A percentile compares a stretch with the other conserved stretches of the same genome.
These are phyloP conservation scores for Nysson spinosus DNA, from an alignment of 2,888 invertebrate genomes.

Conservation along the genomic window DNA sequence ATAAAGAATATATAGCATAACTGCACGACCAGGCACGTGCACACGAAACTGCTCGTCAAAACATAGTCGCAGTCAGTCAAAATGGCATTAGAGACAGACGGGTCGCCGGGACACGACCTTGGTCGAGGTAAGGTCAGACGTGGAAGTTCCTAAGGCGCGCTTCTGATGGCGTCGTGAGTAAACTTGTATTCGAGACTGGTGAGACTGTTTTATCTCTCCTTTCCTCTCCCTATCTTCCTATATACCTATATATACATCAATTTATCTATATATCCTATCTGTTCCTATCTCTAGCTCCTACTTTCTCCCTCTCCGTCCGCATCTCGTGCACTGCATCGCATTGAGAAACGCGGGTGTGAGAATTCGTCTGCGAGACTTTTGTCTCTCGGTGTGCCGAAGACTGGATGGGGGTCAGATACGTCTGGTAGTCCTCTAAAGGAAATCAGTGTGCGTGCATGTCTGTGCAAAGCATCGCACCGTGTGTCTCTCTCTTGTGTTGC, in stretches of 20 bases:
- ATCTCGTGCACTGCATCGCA: slow-evolving; percentile 13
- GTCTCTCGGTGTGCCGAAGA: slow-evolving; percentile 27
- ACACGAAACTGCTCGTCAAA: slow-evolving; percentile 51
- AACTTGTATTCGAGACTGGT: slow-evolving; percentile 24
- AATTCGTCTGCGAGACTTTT: slow-evolving; percentile 53
- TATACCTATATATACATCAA: slow-evolving; percentile 13
- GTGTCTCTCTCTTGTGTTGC: background rate
- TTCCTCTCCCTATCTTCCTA: slow-evolving; percentile 5
- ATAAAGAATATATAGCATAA: too few species aligned
- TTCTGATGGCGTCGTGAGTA: slow-evolving; percentile 40
- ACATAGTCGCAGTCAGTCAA: slow-evolving; percentile 58
- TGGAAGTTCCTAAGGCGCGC: slow-evolving; percentile 52
- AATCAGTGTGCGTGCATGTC: slow-evolving; percentile 33
- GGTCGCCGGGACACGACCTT: slow-evolving; percentile 64
- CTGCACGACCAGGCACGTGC: slow-evolving; percentile 17
- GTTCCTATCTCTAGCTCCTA: slow-evolving; percentile 26
- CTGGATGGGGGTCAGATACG: slow-evolving; percentile 30
- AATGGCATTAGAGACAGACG: slow-evolving; percentile 62
- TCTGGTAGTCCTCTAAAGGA: slow-evolving; percentile 35
- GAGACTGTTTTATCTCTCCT: slow-evolving; percentile 28
- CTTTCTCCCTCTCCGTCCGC: slow-evolving; percentile 33
- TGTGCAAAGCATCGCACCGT: slow-evolving; percentile 14
- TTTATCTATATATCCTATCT: slow-evolving; percentile 24
- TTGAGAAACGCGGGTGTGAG: slow-evolving; percentile 51
- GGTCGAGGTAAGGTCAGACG: slow-evolving; percentile 60